Base-by-base conservation (phyloP, 2,888 invertebrate genomes). In the Hyppa rectilinea region DNA sequence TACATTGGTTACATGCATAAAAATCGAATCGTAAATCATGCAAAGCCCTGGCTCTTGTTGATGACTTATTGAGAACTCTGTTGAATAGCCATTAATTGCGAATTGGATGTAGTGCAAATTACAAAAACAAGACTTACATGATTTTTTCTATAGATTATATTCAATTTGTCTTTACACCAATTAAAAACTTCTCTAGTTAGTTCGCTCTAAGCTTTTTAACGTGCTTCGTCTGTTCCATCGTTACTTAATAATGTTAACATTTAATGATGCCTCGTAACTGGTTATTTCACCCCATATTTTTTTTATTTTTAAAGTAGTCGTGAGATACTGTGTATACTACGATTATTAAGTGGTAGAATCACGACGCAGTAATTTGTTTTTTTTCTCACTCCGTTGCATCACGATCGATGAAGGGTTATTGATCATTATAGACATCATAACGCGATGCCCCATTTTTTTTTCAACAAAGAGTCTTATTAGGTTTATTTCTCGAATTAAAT, bases 321-420 rank as follows among this genome's bases (percentile, higher is more conserved):
- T 95, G 95, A 95, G 95, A 94, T 95, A 95, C 94, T 87, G 92
- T 85, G 87, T 91, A 89, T 90, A 91, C 92, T 93, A 93, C 87
- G 93, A 92, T 94, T 94, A 94, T 94, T 94, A 95, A 95, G 94
- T 94, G 94, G 94, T 94, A 92, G 93, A 94, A 94, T 93, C 94
- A 94, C 94, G 94, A 92, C 81, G 89, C 83, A 78, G 89, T 93
- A 88, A 91, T 92, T 92, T 89, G 85, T 89, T 93, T 91, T 91
- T 92, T 91, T 85, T 84, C 75, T 73, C 61, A 71, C 63, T 85
- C 84, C 79, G 87, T 87, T 88, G 87, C 90, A 89, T 92, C 92
- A 92, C 93, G 92, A 91, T 81, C 91, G 91, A 92, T 91, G 92
- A 92, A 92, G 92, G 92, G 93, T 91, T 92, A 93, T 92, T 92